Evolutionary conservation across 2,113 vertebrate genomes (phyloP).

Genomic region (Peromyscus maniculatus): DNA sequence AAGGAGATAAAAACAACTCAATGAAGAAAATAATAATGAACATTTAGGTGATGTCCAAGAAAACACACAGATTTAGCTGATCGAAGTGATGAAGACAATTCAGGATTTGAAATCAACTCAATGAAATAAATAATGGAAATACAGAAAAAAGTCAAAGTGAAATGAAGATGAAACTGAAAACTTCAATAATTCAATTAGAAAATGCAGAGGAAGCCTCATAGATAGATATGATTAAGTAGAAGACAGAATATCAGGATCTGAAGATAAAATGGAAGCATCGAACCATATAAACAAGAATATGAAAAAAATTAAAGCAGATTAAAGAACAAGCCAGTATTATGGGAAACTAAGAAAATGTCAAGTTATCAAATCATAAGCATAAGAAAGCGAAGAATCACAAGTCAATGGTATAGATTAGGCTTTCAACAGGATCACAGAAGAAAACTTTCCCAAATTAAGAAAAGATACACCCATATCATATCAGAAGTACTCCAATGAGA

Average conservation of each 20-base stretch:
- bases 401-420: not conserved
- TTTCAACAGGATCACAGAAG: not conserved
- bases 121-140: not conserved
- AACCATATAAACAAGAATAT: not conserved
- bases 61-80: not conserved
- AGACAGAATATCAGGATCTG: not conserved
- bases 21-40: not conserved
- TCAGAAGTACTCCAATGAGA: not conserved
- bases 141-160: not conserved
- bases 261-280: not conserved
- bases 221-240: not conserved
- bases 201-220: not conserved
- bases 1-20: not conserved
- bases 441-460: not conserved
- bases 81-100: not conserved
- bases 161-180: not conserved
- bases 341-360: not conserved
- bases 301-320: not conserved
- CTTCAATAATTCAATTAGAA: not conserved
- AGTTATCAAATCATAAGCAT: not conserved
- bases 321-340: not conserved
- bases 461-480: not conserved
- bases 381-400: not conserved
- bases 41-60: not conserved
- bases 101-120: not conserved